A percentile compares a stretch with the other conserved stretches of the same genome.
Conservation (phyloP, 2,113 vertebrate genomes). For the Epinephelus moara region DNA sequence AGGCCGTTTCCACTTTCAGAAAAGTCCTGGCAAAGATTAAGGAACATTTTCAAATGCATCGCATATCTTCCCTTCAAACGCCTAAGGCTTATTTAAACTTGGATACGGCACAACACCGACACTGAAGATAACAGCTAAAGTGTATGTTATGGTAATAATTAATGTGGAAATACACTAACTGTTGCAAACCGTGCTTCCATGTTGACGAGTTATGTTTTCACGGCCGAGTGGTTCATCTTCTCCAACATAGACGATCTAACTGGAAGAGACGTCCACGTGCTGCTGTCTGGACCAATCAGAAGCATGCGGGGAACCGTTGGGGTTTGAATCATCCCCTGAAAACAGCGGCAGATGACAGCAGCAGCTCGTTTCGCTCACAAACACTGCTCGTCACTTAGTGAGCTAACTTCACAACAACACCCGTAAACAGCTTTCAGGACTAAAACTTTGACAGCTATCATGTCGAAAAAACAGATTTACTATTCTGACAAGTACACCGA, state of each 20-base stretch:
- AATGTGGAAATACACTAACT: rapidly evolving
- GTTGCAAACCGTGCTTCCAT: not conserved
- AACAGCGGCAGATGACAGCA: slow-evolving; percentile 71
- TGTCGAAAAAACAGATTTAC: slow-evolving; percentile 86
- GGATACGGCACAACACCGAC: not conserved
- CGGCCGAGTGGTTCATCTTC: not conserved
- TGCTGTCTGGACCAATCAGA: slow-evolving; percentile 68
- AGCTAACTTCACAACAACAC: not conserved
- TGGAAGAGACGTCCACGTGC: not conserved
- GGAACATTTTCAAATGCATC: not conserved
- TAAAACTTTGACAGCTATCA: slow-evolving; percentile 27
- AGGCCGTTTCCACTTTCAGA: not conserved
- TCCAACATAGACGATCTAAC: not conserved
- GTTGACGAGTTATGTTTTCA: not conserved
- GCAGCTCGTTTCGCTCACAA: slow-evolving; percentile 7
- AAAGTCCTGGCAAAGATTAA: not conserved
- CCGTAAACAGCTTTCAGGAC: not conserved
- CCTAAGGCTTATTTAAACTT: not conserved
- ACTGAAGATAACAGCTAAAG: rapidly evolving
- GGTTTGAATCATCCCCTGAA: slow-evolving; percentile 73
- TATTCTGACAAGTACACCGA: slow-evolving; percentile 87
- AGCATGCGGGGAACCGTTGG: slow-evolving; percentile 67
- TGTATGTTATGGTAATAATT: not conserved
- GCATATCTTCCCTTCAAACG: not conserved
- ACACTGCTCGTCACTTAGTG: not conserved